Percentiles rank a stretch among this genome's conserved stretches.
Conservation (phyloP, 2,888 invertebrate species). For the Dynastes grantii region DNA sequence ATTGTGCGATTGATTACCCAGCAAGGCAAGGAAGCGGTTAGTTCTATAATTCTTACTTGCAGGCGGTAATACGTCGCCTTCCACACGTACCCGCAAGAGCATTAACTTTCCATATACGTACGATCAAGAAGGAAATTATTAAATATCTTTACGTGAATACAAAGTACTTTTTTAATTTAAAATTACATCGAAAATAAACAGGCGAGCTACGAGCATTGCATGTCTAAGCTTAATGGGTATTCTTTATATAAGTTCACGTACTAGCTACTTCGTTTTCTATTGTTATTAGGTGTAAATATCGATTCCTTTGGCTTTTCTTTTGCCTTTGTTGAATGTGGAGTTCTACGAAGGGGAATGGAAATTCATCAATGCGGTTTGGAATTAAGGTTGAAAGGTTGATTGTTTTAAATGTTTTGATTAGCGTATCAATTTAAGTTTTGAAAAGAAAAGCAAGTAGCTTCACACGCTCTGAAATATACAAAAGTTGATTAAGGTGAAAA, state of each 20-base stretch:
- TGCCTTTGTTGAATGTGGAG: too few species aligned
- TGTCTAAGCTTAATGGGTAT: slow-evolving; percentile 21
- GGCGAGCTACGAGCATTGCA: not conserved
- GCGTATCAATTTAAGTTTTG: too few species aligned
- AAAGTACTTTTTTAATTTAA: slow-evolving; percentile 33
- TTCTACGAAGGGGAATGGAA: too few species aligned
- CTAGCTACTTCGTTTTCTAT: not conserved
- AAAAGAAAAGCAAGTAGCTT: too few species aligned
- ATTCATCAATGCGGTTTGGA: too few species aligned
- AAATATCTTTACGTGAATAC: slow-evolving; percentile 39
- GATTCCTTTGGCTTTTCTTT: not conserved
- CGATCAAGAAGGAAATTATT: slow-evolving; percentile 26
- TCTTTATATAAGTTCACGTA: too few species aligned
- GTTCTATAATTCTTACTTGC: not conserved
- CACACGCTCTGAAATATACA: too few species aligned
- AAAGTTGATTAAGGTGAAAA: too few species aligned
- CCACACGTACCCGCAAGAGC: not conserved
- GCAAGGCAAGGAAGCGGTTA: not conserved
- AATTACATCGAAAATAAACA: slow-evolving; percentile 32
- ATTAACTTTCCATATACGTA: not conserved
- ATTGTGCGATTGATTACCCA: slow-evolving; percentile 34
- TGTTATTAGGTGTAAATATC: not conserved
- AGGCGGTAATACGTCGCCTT: not conserved
- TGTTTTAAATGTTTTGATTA: too few species aligned
- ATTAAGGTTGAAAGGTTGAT: too few species aligned